Percentiles rank a stretch among this genome's conserved stretches.
Conservation (phyloP, 2,888 invertebrate genomes). For the Pyralis farinalis region DNA sequence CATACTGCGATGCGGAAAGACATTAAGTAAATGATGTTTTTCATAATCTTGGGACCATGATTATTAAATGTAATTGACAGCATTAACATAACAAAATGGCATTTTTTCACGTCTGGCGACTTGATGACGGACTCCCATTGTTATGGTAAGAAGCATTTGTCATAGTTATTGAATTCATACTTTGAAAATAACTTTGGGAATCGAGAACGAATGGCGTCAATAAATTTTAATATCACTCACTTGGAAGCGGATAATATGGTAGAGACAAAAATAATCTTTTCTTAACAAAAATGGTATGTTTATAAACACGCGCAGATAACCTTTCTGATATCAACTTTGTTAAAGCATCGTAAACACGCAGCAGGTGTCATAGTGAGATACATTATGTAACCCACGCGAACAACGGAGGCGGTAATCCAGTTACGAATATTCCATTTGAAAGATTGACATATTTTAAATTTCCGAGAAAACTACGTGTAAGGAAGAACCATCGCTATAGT, state of each 20-base stretch:
- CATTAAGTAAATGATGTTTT: slow-evolving; percentile 15
- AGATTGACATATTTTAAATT: too few species aligned
- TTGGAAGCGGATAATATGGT: slow-evolving; percentile 9
- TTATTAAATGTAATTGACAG: slow-evolving; percentile 39
- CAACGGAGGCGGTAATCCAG: slow-evolving; percentile 41
- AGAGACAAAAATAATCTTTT: slow-evolving; percentile 14
- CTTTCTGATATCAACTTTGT: slow-evolving; percentile 37
- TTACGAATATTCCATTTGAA: slow-evolving; percentile 32
- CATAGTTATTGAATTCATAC: slow-evolving; percentile 43
- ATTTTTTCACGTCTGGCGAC: slow-evolving; percentile 46
- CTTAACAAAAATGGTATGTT: slow-evolving; percentile 3
- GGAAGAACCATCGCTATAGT: neutral
- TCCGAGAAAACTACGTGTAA: neutral
- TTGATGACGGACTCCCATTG: slow-evolving; percentile 50
- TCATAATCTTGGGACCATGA: slow-evolving; percentile 26
- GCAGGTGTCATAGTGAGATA: slow-evolving; percentile 40
- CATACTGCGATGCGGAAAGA: slow-evolving; percentile 26
- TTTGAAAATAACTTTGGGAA: slow-evolving; percentile 34
- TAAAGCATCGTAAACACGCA: slow-evolving; percentile 9
- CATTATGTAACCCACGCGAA: slow-evolving; percentile 46
- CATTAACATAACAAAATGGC: slow-evolving; percentile 53
- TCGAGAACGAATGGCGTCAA: slow-evolving; percentile 31
- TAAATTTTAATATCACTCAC: slow-evolving; percentile 22
- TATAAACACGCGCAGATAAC: slow-evolving; percentile 32
- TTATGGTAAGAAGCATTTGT: slow-evolving; percentile 59